A percentile compares a stretch with the other conserved stretches of the same genome.
These are phyloP conservation scores for Chrysochloris asiatica DNA, from an alignment of 2,113 vertebrate genomes.

Conservation along the genomic window DNA sequence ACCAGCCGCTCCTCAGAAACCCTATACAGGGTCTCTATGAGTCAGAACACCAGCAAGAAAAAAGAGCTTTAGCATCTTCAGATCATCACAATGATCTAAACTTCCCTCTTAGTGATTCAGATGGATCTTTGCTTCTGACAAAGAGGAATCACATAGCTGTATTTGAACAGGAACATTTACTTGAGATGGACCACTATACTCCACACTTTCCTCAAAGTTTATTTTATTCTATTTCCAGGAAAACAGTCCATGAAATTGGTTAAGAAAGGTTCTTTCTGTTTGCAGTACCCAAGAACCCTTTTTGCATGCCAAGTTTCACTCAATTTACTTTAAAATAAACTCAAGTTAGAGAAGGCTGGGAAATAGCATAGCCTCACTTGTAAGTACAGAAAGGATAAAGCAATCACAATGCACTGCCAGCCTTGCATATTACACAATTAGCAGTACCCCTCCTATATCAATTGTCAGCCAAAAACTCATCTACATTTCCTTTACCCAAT, in stretches of 20 bases:
- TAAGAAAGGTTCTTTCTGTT: conserved; percentile 36
- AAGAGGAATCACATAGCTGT: conserved; percentile 1
- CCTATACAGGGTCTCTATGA: too few relatives aligned
- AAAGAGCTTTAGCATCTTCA: too few relatives aligned
- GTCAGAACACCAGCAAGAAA: too few relatives aligned
- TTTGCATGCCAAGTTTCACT: background rate
- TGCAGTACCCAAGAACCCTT: background rate
- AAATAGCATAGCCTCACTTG: background rate
- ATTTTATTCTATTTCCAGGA: conserved; percentile 38
- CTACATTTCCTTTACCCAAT: background rate
- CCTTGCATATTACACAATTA: conserved; percentile 39
- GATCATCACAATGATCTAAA: background rate
- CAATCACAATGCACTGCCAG: conserved; percentile 32
- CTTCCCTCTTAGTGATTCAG: background rate
- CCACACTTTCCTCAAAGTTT: conserved; percentile 30
- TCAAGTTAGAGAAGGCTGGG: background rate
- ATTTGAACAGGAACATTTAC: conserved; percentile 31
- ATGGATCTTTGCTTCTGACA: conserved; percentile 39
- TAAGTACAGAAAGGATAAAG: conserved; percentile 30
- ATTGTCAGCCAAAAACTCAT: background rate
- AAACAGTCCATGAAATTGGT: conserved; percentile 59
- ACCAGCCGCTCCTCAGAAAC: too few relatives aligned
- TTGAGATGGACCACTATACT: background rate
- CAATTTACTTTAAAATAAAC: conserved; percentile 53
- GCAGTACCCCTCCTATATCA: background rate